A percentile compares a stretch with the other conserved stretches of the same genome.
Conservation (phyloP, 1,140 invertebrate species). For the Thaumatotibia leucotreta region DNA sequence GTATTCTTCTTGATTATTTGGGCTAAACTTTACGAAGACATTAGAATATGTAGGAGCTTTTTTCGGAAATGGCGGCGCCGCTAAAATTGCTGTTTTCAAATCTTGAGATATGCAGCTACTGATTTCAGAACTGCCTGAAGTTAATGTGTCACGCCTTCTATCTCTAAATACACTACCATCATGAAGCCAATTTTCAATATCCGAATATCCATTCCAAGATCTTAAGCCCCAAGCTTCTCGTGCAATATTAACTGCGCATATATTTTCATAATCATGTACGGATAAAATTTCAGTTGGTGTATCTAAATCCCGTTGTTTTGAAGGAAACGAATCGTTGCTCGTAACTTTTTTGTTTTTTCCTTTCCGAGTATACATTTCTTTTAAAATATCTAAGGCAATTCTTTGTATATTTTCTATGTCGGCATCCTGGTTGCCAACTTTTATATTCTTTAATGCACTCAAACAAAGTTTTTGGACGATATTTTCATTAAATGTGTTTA, state of each 20-base stretch:
- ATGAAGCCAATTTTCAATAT: conserved; percentile 81
- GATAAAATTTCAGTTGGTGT: conserved; percentile 79
- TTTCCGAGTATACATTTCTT: conserved; percentile 74
- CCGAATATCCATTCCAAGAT: conserved; percentile 81
- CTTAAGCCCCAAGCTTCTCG: conserved; percentile 81
- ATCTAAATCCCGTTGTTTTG: conserved; percentile 68
- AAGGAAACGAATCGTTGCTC: conserved; percentile 36
- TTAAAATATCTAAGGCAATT: conserved; percentile 73
- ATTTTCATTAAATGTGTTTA: conserved; percentile 76
- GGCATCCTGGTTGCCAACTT: conserved; percentile 74
- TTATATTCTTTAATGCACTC: conserved; percentile 74
- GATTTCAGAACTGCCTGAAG: conserved; percentile 74
- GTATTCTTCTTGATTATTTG: conserved; percentile 76
- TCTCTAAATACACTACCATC: conserved; percentile 80
- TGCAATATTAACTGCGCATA: conserved; percentile 81
- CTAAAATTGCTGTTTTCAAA: conserved; percentile 60
- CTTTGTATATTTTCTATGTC: conserved; percentile 75
- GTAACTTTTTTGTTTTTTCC: conserved; percentile 59
- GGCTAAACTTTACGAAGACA: conserved; percentile 61
- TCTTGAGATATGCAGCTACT: conserved; percentile 69
- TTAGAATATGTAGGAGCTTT: conserved; percentile 66
- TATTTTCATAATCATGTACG: conserved; percentile 83
- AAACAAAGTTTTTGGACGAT: conserved; percentile 75
- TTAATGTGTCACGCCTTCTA: conserved; percentile 77
- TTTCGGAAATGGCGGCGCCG: conserved; percentile 64